A percentile compares a stretch with the other conserved stretches of the same genome.
phyloP scores from a whole-genome alignment of 2,888 invertebrate species.

The Habrosyne pyritoides region DNA sequence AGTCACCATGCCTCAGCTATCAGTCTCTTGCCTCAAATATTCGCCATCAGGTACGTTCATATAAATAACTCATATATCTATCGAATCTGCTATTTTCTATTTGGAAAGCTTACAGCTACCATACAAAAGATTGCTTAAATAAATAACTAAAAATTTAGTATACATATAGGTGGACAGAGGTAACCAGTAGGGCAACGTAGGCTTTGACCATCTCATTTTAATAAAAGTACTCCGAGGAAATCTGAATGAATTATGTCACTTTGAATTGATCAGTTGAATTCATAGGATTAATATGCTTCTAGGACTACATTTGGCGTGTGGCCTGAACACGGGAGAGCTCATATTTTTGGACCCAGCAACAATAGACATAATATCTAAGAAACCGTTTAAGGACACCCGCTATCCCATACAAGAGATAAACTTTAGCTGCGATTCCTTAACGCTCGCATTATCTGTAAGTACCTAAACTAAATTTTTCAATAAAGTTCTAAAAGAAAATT shows the following conservation, averaged over 20 bases:
- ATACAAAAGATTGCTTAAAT: too few species aligned
- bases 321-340: slow-evolving; percentile 82
- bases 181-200: too few species aligned
- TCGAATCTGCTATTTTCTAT: too few species aligned
- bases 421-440: slow-evolving; percentile 80
- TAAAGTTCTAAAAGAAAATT: too few species aligned
- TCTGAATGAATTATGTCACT: background rate
- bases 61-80: background rate
- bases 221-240: background rate
- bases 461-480: background rate
- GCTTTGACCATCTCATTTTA: background rate
- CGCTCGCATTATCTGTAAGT: slow-evolving; percentile 83
- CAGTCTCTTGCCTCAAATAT: slow-evolving; percentile 77
- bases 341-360: slow-evolving; percentile 85
- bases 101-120: too few species aligned
- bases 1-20: slow-evolving; percentile 51
- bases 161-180: too few species aligned
- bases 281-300: slow-evolving; percentile 18
- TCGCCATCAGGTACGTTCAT: slow-evolving; percentile 82
- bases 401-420: slow-evolving; percentile 74
- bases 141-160: too few species aligned
- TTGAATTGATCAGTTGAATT: background rate
- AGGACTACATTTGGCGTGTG: slow-evolving; percentile 84
- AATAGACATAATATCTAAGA: slow-evolving; percentile 67
- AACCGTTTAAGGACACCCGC: slow-evolving; percentile 72